phyloP scores from a whole-genome alignment of 2,888 invertebrate genomes.

The Ecliptopera silaceata region DNA sequence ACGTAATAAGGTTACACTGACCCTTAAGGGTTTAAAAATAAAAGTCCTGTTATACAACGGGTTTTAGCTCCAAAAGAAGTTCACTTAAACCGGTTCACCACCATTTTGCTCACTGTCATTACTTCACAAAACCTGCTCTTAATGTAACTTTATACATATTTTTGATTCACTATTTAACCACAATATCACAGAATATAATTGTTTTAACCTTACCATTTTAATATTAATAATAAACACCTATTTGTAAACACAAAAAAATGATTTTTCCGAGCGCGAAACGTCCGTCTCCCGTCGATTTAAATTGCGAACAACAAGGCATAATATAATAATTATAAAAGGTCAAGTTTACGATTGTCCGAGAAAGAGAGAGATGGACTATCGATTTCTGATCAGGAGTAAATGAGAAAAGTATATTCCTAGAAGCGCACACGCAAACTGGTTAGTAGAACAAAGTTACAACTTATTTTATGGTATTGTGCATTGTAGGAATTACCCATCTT shows the following conservation, averaged over 20 bases:
- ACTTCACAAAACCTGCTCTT: constrained; percentile 4
- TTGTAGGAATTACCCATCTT: neutral
- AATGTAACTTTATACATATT: neutral
- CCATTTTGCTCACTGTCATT: constrained; percentile 9
- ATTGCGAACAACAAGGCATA: constrained; percentile 58
- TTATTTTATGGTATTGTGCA: neutral
- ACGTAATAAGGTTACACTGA: neutral
- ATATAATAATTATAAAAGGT: constrained; percentile 59
- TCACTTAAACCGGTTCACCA: constrained; percentile 20
- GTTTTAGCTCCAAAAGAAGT: neutral
- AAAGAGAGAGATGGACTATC: constrained; percentile 39
- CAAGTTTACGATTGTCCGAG: constrained; percentile 68
- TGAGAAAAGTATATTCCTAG: constrained; percentile 44
- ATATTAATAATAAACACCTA: constrained; percentile 45
- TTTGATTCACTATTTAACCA: constrained; percentile 18
- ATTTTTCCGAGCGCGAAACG: constrained; percentile 45
- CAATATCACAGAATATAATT: neutral
- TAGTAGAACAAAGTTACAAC: constrained; percentile 43
- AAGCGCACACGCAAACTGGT: constrained; percentile 59
- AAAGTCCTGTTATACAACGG: constrained; percentile 15
- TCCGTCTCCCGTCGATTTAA: constrained; percentile 45
- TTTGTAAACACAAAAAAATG: constrained; percentile 44
- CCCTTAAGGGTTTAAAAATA: constrained; percentile 8
- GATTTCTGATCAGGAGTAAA: constrained; percentile 27
- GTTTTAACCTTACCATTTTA: constrained; percentile 30